phyloP scores from a whole-genome alignment of 2,797 vertebrate species.

The Zenarchopterus dispar region DNA sequence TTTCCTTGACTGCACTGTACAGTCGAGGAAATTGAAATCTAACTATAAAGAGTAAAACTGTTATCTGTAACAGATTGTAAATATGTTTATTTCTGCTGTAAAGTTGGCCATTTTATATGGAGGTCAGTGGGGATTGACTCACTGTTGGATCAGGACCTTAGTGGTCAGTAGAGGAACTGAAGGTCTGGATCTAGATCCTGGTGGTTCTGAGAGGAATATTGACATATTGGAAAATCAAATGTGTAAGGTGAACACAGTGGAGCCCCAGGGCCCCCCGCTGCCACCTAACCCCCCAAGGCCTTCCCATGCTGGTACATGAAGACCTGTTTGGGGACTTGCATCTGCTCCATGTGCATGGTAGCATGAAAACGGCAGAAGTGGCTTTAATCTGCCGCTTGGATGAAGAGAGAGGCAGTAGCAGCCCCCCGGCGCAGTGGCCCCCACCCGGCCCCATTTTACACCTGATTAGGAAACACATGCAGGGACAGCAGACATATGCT shows the following conservation, averaged over 20 bases:
- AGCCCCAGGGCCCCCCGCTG: slow-evolving; percentile 27
- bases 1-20: no score
- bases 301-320: slow-evolving; percentile 51
- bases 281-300: not conserved
- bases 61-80: no score
- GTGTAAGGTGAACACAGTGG: slow-evolving; percentile 6
- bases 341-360: slow-evolving; percentile 73
- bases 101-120: no score
- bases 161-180: no score
- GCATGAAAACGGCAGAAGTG: slow-evolving; percentile 75
- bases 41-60: no score
- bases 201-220: no score
- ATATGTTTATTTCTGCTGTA: no score
- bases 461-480: slow-evolving; percentile 83
- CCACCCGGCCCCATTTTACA: slow-evolving; percentile 72
- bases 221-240: no score
- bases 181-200: no score
- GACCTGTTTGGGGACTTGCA: slow-evolving; percentile 66
- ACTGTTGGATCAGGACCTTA: no score
- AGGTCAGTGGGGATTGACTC: no score
- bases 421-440: slow-evolving; percentile 65
- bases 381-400: slow-evolving; percentile 73
- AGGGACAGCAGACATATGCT: slow-evolving; percentile 75
- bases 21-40: no score
- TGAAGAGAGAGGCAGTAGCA: slow-evolving; percentile 31